Conservation (phyloP, 2,888 invertebrate species). For the Xanthorhoe spadicearia region DNA sequence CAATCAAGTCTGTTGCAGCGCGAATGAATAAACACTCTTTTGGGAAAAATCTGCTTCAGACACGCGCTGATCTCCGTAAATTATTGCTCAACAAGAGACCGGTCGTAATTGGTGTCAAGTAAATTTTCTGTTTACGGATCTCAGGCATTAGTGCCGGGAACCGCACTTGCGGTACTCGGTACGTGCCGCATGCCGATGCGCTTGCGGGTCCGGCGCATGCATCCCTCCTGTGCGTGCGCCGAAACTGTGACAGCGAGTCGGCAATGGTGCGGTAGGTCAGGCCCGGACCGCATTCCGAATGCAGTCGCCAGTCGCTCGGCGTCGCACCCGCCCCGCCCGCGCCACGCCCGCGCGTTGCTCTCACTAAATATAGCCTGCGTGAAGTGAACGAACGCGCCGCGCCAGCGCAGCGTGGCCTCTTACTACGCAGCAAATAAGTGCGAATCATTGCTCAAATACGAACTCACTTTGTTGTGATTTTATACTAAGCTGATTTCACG, state of each 20-base stretch:
- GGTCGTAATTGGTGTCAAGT: conserved; percentile 46
- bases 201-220: conserved; percentile 13
- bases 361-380: conserved; percentile 79
- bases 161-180: conserved; percentile 39
- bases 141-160: conserved; percentile 37
- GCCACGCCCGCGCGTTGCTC: conserved; percentile 55
- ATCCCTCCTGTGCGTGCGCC: conserved; percentile 53
- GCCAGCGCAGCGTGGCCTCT: conserved; percentile 41
- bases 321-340: conserved; percentile 55
- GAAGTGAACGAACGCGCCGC: conserved; percentile 78
- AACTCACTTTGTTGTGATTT: conserved; percentile 22
- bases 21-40: conserved; percentile 43
- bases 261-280: conserved; percentile 73
- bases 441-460: conserved; percentile 41
- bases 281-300: conserved; percentile 71
- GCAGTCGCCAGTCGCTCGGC: conserved; percentile 53
- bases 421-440: conserved; percentile 33
- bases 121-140: conserved; percentile 46
- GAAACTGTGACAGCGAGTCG: conserved; percentile 69
- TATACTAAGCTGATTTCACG: conserved; percentile 16
- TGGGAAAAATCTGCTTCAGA: conserved; percentile 38
- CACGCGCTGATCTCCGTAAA: conserved; percentile 34
- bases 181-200: conserved; percentile 34
- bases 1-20: conserved; percentile 44
- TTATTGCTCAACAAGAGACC: conserved; percentile 41